Evolutionary conservation across 2,888 invertebrate species (phyloP), one percentile per base, ranked within the genome.

Genomic region (Calliphora vomitoria): DNA sequence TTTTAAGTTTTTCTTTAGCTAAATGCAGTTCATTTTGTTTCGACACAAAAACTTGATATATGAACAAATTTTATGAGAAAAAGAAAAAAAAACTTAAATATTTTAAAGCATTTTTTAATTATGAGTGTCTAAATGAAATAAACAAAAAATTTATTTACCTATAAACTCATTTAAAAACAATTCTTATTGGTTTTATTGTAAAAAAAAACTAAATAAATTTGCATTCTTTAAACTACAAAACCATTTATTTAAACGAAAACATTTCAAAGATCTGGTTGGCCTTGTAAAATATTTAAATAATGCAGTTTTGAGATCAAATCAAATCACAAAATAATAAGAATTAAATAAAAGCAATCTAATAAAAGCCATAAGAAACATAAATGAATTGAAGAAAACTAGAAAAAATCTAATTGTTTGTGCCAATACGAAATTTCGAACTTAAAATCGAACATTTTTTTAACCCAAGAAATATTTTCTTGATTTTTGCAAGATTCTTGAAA

Each of bases 211-310:
- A 47, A 53, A 60, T 20, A 50, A 60, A 78, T 78, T 72, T 79
- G 44, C 71, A 76, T 85, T 82, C 76, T 71, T 76, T 71, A 25
- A 47, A 31, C 53, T 47, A 38, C 72, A 18, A 60, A 74, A 58
- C 25, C 10, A 38, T 35, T 47, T n/a, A 44, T 20, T 20, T 20
- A 66, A 53, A 53, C 35, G 15, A 5, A 38, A 72, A 62, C 50
- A 68, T 84, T 87, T 64, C 72, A 44, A 83, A 85, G 79, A 85
- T 68, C 69, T 79, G 35, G 87, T 85, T 87, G 78, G 78, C 87
- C 87, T 87, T 87, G 87, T 85, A 58, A 78, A 74, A 55, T 47
- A 78, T 87, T 78, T 78, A 74, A 87, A 74, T 82, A 78, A 75
- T 85, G 80, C 62, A 85, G 74, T 58, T 50, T n/a, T 50, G 1